phyloP scores from a whole-genome alignment of 2,797 vertebrate species.

The Ataeniobius toweri region DNA sequence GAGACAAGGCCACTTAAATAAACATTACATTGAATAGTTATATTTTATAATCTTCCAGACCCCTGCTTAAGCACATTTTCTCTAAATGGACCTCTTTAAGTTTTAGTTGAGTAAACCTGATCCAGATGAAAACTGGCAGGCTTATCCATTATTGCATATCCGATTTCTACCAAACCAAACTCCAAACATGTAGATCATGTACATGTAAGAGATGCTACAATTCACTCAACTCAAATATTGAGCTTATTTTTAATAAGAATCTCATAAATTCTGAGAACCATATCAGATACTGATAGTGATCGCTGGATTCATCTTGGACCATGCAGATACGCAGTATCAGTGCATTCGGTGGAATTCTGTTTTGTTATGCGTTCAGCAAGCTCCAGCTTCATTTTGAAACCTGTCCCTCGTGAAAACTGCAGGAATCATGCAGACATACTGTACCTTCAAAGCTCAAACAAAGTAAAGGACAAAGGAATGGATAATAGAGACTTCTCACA shows the following conservation, averaged over 20 bases:
- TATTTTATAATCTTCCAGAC: no score
- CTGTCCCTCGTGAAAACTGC: background rate
- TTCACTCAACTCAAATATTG: background rate
- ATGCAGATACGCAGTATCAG: conserved; percentile 12
- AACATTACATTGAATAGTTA: no score
- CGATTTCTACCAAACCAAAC: no score
- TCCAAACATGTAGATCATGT: background rate
- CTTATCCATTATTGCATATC: no score
- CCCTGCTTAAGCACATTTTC: no score
- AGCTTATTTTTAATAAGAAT: background rate
- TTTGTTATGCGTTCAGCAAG: conserved; percentile 31
- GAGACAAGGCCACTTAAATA: no score
- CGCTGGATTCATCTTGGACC: conserved; percentile 35
- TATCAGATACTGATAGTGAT: conserved; percentile 18
- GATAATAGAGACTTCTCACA: background rate
- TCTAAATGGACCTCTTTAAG: no score
- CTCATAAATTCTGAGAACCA: background rate
- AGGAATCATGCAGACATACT: conserved; percentile 7
- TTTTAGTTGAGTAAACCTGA: no score
- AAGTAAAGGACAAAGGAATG: conserved; percentile 7
- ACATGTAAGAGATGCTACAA: no score
- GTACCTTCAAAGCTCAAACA: conserved; percentile 8
- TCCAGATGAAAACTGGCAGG: no score
- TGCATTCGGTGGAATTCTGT: conserved; percentile 29
- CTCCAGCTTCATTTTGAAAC: conserved; percentile 10